Conservation (phyloP, 2,113 vertebrate species). For the Nycticebus coucang region DNA sequence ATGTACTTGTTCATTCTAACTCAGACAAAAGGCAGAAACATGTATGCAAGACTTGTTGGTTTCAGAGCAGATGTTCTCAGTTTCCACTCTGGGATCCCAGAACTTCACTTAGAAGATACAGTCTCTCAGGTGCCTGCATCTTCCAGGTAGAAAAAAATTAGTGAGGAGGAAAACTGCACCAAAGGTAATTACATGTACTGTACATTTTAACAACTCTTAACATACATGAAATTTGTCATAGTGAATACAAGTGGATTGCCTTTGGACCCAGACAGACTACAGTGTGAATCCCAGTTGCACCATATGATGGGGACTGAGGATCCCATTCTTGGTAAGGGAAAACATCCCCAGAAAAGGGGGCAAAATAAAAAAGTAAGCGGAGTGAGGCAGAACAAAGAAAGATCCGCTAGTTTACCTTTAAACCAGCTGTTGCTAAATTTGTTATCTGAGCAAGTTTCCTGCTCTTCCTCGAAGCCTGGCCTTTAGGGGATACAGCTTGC, state of each 20-base stretch:
- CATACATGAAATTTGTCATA: neutral
- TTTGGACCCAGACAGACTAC: neutral
- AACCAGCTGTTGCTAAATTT: too few relatives aligned
- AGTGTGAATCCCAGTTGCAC: neutral
- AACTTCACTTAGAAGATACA: neutral
- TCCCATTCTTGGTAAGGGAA: too few relatives aligned
- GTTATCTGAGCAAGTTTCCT: too few relatives aligned
- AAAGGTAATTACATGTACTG: neutral
- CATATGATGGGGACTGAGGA: too few relatives aligned
- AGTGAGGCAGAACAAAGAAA: too few relatives aligned
- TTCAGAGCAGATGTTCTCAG: neutral
- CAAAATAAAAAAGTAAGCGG: too few relatives aligned
- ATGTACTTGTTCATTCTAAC: neutral
- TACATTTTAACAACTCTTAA: neutral
- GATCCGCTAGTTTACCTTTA: too few relatives aligned
- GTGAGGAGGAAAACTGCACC: neutral
- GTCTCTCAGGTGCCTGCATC: neutral
- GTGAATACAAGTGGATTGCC: neutral
- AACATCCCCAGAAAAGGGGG: too few relatives aligned
- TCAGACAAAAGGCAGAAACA: neutral
- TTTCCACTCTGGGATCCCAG: neutral
- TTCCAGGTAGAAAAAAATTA: neutral
- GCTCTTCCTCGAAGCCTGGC: too few relatives aligned
- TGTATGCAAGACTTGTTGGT: neutral
- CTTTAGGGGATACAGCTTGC: too few relatives aligned